Evolutionary conservation across 2,888 invertebrate genomes (phyloP), one percentile per base, ranked within the genome.

Genomic region (Andrena trimmerana): DNA sequence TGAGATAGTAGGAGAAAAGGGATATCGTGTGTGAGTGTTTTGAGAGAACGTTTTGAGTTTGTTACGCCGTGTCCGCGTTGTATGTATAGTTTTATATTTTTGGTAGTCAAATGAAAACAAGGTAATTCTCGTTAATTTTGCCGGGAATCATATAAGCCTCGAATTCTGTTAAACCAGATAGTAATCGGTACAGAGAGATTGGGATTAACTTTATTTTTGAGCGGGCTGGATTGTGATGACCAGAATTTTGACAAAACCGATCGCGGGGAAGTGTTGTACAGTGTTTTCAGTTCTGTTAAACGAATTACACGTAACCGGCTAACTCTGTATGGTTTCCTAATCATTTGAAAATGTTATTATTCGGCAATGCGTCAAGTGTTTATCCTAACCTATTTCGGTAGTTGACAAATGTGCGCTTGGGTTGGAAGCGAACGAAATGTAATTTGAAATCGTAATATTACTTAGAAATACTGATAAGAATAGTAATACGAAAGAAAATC

Each of bases 31-130:
- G 60, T 54, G 67, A 77, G 84, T 84, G 80, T 84, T 84, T 84
- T 84, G 84, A 69, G 70, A 62, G 72, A 81, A 69, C 78, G 76
- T 84, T 84, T 84, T 77, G 63, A 75, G 81, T 84, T 84, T 84
- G 67, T 84, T 72, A 48, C 36, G 36, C 33, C 52, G 27, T 75
- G 50, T 59, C 29, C 63, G 75, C 62, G 57, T 65, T 66, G 7
- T 63, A n/a, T 71, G 71, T 74, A 48, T 83, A 71, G 59, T 83
- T 83, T 78, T 75, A 92, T 93, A 79, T 94, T 81, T 77, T 76
- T 67, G 33, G 20, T 74, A 85, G 52, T 20, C 33, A 68, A 65
- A 54, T 29, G 59, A 68, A 68, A 71, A 71, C 48, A 83, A 83
- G 71, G 74, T 78, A 83, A 78, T 62, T 67, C 16, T 16, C 7